These are phyloP conservation scores for Eueides isabella DNA, from an alignment of 1,140 invertebrate species.

Conservation along the genomic window DNA sequence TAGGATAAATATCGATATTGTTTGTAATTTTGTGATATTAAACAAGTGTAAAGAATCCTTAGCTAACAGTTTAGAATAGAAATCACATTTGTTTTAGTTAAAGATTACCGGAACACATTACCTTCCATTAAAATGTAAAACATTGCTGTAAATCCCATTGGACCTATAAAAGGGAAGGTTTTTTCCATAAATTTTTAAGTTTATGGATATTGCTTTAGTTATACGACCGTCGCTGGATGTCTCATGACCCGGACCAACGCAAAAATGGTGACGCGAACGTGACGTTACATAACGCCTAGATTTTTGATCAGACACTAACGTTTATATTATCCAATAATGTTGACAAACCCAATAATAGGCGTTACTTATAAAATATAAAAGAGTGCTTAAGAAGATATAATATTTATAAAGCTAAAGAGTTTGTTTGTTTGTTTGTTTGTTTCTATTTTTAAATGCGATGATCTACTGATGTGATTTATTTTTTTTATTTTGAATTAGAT, in stretches of 20 bases:
- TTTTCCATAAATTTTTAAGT: conserved; percentile 35
- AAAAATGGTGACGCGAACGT: conserved; percentile 20
- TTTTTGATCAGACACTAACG: conserved; percentile 10
- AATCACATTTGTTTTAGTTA: conserved; percentile 10
- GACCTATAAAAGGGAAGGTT: conserved; percentile 23
- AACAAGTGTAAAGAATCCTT: neutral
- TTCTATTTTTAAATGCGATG: too few species aligned
- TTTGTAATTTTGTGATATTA: too few species aligned
- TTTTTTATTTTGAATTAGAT: too few species aligned
- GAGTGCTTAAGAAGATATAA: too few species aligned
- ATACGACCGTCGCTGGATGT: conserved; percentile 28
- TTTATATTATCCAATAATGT: neutral
- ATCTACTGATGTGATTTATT: too few species aligned
- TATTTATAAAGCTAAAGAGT: too few species aligned
- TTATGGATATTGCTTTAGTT: conserved; percentile 41
- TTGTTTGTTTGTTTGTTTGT: too few species aligned
- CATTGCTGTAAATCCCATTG: conserved; percentile 26
- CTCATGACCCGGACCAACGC: conserved; percentile 26
- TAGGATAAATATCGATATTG: too few species aligned
- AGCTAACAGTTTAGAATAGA: neutral
- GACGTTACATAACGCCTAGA: conserved; percentile 19
- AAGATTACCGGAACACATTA: conserved; percentile 11
- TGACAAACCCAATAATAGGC: neutral
- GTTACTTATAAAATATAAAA: neutral
- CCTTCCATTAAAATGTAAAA: conserved; percentile 30